These are phyloP conservation scores for Oxystoma pomonae DNA, from an alignment of 2,888 invertebrate species.

Conservation along the genomic window DNA sequence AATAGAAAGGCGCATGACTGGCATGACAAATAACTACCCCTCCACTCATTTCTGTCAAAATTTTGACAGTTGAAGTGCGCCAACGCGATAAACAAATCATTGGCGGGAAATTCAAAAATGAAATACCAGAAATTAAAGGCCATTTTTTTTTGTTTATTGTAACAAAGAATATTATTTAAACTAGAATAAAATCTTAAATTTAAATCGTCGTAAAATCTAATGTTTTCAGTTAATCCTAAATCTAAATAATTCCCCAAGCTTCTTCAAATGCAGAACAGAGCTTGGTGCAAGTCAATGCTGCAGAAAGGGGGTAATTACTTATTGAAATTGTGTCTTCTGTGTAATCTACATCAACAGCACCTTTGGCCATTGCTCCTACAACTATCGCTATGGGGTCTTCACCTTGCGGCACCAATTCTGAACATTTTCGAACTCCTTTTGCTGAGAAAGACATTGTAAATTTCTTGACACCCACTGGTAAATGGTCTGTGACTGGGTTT, in stretches of 20 bases:
- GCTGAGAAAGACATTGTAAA: slow-evolving; percentile 87
- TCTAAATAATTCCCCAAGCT: slow-evolving; percentile 59
- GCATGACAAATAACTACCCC: not conserved
- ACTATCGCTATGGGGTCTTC: slow-evolving; percentile 86
- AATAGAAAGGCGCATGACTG: not conserved
- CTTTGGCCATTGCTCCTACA: slow-evolving; percentile 97
- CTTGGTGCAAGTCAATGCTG: slow-evolving; percentile 94
- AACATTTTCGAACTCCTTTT: slow-evolving; percentile 62
- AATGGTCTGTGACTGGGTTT: slow-evolving; percentile 90
- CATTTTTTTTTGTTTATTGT: no score
- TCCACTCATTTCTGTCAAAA: not conserved
- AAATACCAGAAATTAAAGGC: not conserved
- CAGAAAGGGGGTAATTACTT: slow-evolving; percentile 95
- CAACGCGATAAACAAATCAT: not conserved
- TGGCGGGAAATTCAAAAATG: slow-evolving; percentile 17
- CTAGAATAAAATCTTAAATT: no score
- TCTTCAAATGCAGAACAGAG: slow-evolving; percentile 93
- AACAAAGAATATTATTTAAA: no score
- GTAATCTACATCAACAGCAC: slow-evolving; percentile 84
- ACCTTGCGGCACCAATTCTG: slow-evolving; percentile 71
- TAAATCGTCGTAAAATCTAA: not conserved
- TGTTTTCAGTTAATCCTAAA: not conserved
- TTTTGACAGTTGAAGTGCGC: slow-evolving; percentile 15
- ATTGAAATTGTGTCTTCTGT: slow-evolving; percentile 88
- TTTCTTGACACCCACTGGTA: slow-evolving; percentile 92